phyloP scores from a whole-genome alignment of 2,113 vertebrate species.

The Cebus imitator region DNA sequence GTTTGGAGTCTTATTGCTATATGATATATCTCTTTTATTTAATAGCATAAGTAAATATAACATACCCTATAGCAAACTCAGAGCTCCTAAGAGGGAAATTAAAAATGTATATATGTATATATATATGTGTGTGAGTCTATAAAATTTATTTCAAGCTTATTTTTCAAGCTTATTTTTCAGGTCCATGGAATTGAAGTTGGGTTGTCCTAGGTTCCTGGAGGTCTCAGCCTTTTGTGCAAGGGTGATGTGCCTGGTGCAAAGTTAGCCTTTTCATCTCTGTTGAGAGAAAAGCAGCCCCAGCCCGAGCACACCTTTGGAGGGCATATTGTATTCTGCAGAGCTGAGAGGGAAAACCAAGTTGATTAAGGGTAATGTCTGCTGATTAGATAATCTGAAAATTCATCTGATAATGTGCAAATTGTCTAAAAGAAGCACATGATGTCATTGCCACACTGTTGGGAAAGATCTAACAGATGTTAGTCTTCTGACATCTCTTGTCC shows the following conservation, averaged over 20 bases:
- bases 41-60: not conserved
- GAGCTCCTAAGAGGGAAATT: not conserved
- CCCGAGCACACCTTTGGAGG: not conserved
- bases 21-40: not conserved
- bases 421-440: slow-evolving; percentile 69
- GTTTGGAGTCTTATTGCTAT: not conserved
- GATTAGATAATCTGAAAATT: slow-evolving; percentile 77
- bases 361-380: slow-evolving; percentile 68
- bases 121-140: not conserved
- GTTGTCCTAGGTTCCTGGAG: not conserved
- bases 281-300: not conserved
- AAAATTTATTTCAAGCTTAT: slow-evolving; percentile 29
- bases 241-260: not conserved
- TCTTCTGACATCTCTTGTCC: slow-evolving; percentile 52
- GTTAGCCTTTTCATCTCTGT: not conserved
- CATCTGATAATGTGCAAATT: slow-evolving; percentile 75
- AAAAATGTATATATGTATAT: no score
- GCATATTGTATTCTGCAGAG: slow-evolving; percentile 17
- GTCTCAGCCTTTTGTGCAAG: not conserved
- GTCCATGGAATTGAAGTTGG: not conserved
- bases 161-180: slow-evolving; percentile 29
- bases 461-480: slow-evolving; percentile 42
- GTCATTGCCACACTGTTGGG: slow-evolving; percentile 56
- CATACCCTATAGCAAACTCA: not conserved
- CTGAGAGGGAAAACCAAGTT: slow-evolving; percentile 35